A percentile compares a stretch with the other conserved stretches of the same genome.
Evolutionary conservation across 2,113 vertebrate genomes (phyloP).

Genomic region (Melanotaenia duboulayi): DNA sequence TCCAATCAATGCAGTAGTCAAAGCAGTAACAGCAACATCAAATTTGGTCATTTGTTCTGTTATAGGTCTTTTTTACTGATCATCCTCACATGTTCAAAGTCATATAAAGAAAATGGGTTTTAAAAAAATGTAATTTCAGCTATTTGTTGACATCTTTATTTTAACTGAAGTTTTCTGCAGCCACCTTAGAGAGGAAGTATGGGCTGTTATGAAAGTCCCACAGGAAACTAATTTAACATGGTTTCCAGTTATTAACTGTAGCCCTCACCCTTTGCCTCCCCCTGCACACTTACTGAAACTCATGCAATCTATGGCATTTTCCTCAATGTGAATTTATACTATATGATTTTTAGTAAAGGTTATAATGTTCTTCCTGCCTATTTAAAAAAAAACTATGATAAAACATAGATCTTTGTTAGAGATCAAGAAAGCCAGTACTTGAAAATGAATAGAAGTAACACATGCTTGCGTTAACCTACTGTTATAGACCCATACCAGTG

Average conservation of each 20-base stretch:
- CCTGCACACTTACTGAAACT: neutral
- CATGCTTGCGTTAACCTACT: too few relatives aligned
- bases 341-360: neutral
- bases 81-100: neutral
- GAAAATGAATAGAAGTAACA: too few relatives aligned
- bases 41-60: neutral
- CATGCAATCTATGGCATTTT: neutral
- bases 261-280: neutral
- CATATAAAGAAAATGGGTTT: neutral
- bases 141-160: neutral
- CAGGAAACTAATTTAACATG: slow-evolving; percentile 42
- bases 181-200: slow-evolving; percentile 58
- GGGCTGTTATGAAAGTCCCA: slow-evolving; percentile 41
- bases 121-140: neutral
- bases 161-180: slow-evolving; percentile 2
- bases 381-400: too few relatives aligned
- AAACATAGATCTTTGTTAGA: too few relatives aligned
- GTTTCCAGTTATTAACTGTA: slow-evolving; percentile 30
- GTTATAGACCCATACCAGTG: too few relatives aligned
- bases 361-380: neutral
- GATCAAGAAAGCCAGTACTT: too few relatives aligned
- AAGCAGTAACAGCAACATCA: slow-evolving; percentile 36
- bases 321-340: neutral
- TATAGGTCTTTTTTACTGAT: neutral
- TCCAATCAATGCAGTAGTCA: slow-evolving; percentile 53